Evolutionary conservation across 2,113 vertebrate species (phyloP).

Genomic region (Psittacara wagleri): DNA sequence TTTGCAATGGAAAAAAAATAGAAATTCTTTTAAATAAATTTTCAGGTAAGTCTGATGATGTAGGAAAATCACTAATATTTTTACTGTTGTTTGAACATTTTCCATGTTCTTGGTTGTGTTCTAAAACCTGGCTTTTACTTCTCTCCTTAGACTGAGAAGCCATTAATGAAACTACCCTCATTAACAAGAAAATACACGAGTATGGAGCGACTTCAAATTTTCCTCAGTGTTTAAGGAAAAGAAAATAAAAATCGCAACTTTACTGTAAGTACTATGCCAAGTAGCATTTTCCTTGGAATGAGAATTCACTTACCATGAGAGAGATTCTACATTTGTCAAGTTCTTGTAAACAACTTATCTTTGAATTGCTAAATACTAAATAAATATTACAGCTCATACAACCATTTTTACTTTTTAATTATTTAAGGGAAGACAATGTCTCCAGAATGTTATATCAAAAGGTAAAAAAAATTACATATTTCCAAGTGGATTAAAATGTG

Average conservation of each 20-base stretch:
- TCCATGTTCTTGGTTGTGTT: neutral
- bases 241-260: neutral
- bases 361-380: neutral
- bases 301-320: neutral
- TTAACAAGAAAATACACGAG: neutral
- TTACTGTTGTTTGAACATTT: neutral
- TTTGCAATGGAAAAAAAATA: neutral
- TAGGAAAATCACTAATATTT: neutral
- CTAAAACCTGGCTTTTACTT: neutral
- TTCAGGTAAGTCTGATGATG: neutral
- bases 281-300: neutral
- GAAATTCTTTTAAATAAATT: neutral
- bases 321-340: neutral
- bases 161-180: neutral
- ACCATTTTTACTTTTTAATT: neutral
- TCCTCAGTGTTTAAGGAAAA: neutral
- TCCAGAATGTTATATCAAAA: neutral
- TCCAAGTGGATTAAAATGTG: neutral
- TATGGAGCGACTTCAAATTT: neutral
- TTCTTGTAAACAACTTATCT: neutral
- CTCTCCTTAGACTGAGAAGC: neutral
- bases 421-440: neutral
- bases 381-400: neutral
- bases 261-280: neutral
- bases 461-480: fast-evolving